A percentile compares a stretch with the other conserved stretches of the same genome.
Evolutionary conservation across 1,140 invertebrate species (phyloP).

Genomic region (Agrilus planipennis): DNA sequence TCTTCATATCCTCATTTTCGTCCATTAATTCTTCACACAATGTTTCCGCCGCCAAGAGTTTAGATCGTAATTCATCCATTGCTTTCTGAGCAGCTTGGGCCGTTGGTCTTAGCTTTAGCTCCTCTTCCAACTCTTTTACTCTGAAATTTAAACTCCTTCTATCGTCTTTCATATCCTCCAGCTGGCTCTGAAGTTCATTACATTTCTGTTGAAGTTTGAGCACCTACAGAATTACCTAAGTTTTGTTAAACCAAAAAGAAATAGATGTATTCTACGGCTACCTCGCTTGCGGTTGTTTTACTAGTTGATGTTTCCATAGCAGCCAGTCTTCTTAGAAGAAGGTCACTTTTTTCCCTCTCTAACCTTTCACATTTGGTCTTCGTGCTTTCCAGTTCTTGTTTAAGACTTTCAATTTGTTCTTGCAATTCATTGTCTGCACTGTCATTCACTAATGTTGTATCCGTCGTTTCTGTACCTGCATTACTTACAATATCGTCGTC

Average conservation of each 20-base stretch:
- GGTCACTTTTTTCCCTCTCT: constrained; percentile 79
- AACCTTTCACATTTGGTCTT: constrained; percentile 57
- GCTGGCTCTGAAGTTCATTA: constrained; percentile 62
- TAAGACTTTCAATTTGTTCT: constrained; percentile 55
- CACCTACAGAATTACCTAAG: constrained; percentile 8
- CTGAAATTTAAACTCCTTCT: constrained; percentile 60
- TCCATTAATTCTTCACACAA: constrained; percentile 88
- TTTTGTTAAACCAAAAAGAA: no score
- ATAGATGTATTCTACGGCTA: no score
- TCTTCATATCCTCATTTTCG: constrained; percentile 92
- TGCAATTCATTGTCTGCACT: constrained; percentile 37
- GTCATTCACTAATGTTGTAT: constrained; percentile 39
- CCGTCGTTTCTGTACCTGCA: constrained; percentile 42
- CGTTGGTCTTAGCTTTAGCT: constrained; percentile 44
- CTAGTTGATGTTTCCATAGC: constrained; percentile 62
- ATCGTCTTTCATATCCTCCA: constrained; percentile 70
- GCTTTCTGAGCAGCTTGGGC: constrained; percentile 41
- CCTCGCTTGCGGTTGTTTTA: constrained; percentile 55
- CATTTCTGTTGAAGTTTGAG: constrained; percentile 70
- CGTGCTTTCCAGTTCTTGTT: constrained; percentile 48
- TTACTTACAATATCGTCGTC: constrained; percentile 39
- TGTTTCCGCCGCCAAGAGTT: constrained; percentile 73
- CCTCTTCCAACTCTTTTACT: constrained; percentile 60
- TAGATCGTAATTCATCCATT: constrained; percentile 60
- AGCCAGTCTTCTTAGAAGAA: constrained; percentile 60